Evolutionary conservation across 1,140 invertebrate genomes (phyloP).

Genomic region (Tetragnatha versicolor): DNA sequence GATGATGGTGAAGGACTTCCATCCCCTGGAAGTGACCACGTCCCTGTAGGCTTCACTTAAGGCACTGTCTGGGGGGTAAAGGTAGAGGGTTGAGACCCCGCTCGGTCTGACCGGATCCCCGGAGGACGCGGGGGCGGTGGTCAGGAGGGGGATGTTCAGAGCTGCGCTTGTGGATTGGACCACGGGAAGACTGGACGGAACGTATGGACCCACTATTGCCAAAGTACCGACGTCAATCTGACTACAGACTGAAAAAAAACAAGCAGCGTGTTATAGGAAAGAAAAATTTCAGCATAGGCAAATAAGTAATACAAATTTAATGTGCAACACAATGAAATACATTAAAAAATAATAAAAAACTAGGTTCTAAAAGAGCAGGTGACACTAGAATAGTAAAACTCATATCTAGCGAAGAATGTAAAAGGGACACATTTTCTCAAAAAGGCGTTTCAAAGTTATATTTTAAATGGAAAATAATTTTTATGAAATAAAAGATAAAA

Average conservation of each 20-base stretch:
- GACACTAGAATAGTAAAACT: too few species aligned
- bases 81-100: slow-evolving; percentile 88
- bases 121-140: slow-evolving; percentile 62
- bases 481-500: too few species aligned
- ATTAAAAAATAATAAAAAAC: too few species aligned
- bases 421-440: too few species aligned
- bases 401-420: too few species aligned
- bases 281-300: too few species aligned
- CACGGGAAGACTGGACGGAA: slow-evolving; percentile 85
- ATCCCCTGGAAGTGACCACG: slow-evolving; percentile 84
- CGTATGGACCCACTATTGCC: slow-evolving; percentile 92
- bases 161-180: slow-evolving; percentile 96
- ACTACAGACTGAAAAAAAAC: slow-evolving; percentile 79
- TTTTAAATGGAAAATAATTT: too few species aligned
- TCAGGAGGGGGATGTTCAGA: slow-evolving; percentile 93
- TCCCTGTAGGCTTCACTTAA: slow-evolving; percentile 89
- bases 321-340: too few species aligned
- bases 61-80: slow-evolving; percentile 89
- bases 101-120: slow-evolving; percentile 61
- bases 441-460: too few species aligned
- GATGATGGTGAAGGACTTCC: slow-evolving; percentile 92
- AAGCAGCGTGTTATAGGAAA: too few species aligned
- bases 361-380: too few species aligned
- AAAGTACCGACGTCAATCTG: slow-evolving; percentile 85
- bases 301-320: too few species aligned